phyloP scores from a whole-genome alignment of 2,113 vertebrate genomes.

The Hyaena hyaena region DNA sequence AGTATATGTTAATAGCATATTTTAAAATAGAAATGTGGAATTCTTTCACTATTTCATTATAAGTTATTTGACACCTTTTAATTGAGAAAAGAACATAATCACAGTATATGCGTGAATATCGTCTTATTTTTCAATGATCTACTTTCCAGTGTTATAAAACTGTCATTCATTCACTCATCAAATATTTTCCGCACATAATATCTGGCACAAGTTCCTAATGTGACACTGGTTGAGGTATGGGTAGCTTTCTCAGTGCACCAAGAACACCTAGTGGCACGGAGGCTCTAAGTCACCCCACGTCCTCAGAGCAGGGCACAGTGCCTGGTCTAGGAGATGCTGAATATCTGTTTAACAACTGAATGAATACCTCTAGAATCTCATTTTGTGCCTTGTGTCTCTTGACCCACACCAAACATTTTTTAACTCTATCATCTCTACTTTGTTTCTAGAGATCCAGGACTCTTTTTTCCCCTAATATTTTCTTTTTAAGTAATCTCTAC shows the following conservation, averaged over 20 bases:
- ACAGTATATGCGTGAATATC: neutral
- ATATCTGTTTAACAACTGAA: neutral
- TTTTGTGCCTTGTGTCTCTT: neutral
- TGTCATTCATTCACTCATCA: neutral
- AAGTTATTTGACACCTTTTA: neutral
- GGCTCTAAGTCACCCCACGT: neutral
- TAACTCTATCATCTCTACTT: neutral
- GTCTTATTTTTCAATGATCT: neutral
- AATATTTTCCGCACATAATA: neutral
- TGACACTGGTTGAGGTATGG: neutral
- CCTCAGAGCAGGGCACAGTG: neutral
- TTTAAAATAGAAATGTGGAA: slow-evolving; percentile 38
- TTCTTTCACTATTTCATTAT: slow-evolving; percentile 26
- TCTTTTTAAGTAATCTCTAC: neutral
- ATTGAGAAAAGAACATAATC: slow-evolving; percentile 21
- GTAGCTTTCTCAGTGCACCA: neutral
- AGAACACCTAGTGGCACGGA: neutral
- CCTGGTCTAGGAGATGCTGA: neutral
- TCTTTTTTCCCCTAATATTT: neutral
- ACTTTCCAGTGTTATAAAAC: slow-evolving; percentile 20
- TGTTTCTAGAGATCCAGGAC: neutral
- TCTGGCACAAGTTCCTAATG: neutral
- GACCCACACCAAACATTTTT: neutral
- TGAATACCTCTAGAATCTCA: neutral
- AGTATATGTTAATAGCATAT: neutral